Base-by-base conservation (phyloP, 2,113 vertebrate genomes). In the Gallinago undulata region DNA sequence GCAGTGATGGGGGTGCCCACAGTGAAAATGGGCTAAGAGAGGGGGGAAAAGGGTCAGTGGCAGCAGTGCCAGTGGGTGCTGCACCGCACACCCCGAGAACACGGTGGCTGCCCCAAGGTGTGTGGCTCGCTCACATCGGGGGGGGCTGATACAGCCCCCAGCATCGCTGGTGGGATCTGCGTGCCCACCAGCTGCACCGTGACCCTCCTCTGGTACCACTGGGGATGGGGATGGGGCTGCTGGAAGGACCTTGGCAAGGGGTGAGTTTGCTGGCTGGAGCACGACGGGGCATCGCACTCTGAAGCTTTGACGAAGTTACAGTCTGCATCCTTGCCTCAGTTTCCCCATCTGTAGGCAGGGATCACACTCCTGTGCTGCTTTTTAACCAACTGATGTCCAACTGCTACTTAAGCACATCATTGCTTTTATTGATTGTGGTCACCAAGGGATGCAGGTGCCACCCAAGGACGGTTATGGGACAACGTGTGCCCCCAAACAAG, bases 121-220 rank as follows among this genome's bases (percentile, higher is more conserved):
- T 15, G 68, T 3, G 4, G 35, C 59, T 81, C 9, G 0, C 23
- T 72, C 19, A 0, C 16, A 2, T 24, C 6, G 2, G 14, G 53
- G 45, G 18, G 28, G 87, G 33, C 43, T 2, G 1, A 7, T 18
- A 6, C 4, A 2, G 45, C 14, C 72, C 24, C 45, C 2, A 1
- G 35, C 3, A 0, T 17, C 35, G 66, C 37, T 53, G 76, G 23
- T 2, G 23, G 50, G 50, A 59, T 30, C 35, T 43, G 24, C 4
- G 6, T 6, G 4, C 18, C 47, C 45, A 2, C 43, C 1, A 24
- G n/a, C 64, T 30, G 57, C 28, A 3, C 72, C 5, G 1, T 35
- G 41, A 47, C 80, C 43, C 28, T 21, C 33, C 50, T 0, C 2
- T 2, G 35, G 43, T 28, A 18, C 47, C 2, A 5, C 23, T 6